A percentile compares a stretch with the other conserved stretches of the same genome.
Evolutionary conservation across 2,113 vertebrate species (phyloP).

Genomic region (Oryzias curvinotus): DNA sequence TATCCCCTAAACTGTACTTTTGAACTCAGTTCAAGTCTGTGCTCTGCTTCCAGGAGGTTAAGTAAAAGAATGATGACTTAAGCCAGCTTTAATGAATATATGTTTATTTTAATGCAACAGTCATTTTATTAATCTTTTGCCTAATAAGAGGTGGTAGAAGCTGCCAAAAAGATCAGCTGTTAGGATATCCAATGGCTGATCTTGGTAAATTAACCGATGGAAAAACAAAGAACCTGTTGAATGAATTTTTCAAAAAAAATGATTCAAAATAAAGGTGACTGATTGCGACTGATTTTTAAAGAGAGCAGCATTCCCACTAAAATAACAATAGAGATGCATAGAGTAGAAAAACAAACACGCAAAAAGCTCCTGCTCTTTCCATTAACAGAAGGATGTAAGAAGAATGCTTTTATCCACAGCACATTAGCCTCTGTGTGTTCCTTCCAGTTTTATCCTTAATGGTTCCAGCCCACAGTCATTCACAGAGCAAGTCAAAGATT

Average conservation of each 20-base stretch:
- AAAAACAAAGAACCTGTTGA: not conserved
- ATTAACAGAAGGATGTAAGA: conserved; percentile 3
- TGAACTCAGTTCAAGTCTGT: conserved; percentile 7
- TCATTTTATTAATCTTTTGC: conserved; percentile 13
- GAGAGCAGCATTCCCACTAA: not conserved
- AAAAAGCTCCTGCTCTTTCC: not conserved
- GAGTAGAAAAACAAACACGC: not conserved
- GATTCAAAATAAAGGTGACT: too few relatives aligned
- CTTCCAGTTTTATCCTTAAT: conserved; percentile 3
- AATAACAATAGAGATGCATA: conserved; percentile 11
- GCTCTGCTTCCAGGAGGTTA: conserved; percentile 3
- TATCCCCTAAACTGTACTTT: too few relatives aligned
- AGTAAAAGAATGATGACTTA: conserved; percentile 33
- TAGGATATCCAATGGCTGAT: not conserved
- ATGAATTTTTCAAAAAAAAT: conserved; percentile 1
- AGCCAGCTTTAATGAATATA: conserved; percentile 16
- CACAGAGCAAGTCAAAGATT: not conserved
- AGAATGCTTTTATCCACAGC: conserved; percentile 25
- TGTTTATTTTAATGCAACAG: conserved; percentile 17
- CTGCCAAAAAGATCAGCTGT: not conserved
- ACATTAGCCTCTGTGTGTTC: conserved; percentile 16
- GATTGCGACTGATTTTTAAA: not conserved
- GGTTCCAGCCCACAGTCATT: not conserved
- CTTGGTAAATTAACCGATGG: not conserved
- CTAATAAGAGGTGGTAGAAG: conserved; percentile 4